Evolutionary conservation across 2,797 vertebrate genomes (phyloP).

Genomic region (Rhinichthys osculus): DNA sequence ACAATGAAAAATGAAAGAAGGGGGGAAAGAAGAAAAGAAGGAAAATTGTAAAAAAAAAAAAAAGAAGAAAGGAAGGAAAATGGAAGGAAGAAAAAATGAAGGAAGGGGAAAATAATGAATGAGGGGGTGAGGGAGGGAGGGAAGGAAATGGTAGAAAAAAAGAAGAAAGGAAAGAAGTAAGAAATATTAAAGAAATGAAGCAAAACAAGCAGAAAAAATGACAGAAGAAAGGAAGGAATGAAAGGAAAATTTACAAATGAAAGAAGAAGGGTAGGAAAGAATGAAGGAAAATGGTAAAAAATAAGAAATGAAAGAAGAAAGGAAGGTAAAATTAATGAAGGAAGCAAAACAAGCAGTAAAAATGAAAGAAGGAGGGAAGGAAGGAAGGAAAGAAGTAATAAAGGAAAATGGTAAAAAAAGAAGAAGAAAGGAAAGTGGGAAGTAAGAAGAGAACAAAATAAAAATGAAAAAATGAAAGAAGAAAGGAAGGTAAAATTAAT

Average conservation of each 20-base stretch:
- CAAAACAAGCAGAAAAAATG: too few species aligned
- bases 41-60: not conserved
- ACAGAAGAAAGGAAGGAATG: not conserved
- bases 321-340: not conserved
- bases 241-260: too few species aligned
- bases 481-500: not conserved
- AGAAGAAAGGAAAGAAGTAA: not conserved
- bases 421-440: too few species aligned
- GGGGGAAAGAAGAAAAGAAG: too few species aligned
- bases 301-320: not conserved
- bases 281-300: not conserved
- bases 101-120: too few species aligned
- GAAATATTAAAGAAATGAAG: not conserved
- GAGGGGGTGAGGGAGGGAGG: too few species aligned
- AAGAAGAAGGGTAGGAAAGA: not conserved
- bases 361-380: too few species aligned
- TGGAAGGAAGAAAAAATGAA: not conserved
- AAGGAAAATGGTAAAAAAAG: not conserved
- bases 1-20: too few species aligned
- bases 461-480: not conserved
- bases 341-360: too few species aligned
- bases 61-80: not conserved
- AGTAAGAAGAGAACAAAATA: too few species aligned
- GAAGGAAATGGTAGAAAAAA: too few species aligned
- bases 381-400: not conserved